These are phyloP conservation scores for Actenoides hombroni DNA, from an alignment of 2,113 vertebrate genomes.

Conservation along the genomic window DNA sequence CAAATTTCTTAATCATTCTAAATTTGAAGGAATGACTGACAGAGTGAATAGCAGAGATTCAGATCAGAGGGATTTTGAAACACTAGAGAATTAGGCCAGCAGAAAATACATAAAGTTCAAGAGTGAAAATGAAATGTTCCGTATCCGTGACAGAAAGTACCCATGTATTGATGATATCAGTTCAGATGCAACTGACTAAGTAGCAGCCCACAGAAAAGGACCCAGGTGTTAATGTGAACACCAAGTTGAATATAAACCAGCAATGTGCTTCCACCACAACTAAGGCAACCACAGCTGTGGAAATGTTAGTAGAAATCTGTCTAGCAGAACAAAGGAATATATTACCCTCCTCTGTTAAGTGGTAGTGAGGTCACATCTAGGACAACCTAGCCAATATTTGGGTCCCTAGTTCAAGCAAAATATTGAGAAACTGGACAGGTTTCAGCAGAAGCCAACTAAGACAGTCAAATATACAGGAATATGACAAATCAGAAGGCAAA, in stretches of 20 bases:
- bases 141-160: accelerated
- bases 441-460: neutral
- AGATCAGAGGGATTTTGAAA: neutral
- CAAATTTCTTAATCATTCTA: neutral
- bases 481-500: neutral
- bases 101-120: neutral
- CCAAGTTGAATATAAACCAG: neutral
- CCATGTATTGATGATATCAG: neutral
- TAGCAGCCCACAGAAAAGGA: neutral
- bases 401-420: neutral
- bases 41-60: neutral
- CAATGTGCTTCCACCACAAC: neutral
- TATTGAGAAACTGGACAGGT: neutral
- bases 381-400: neutral
- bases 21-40: neutral
- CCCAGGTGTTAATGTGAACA: neutral
- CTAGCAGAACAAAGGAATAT: neutral
- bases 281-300: neutral
- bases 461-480: neutral
- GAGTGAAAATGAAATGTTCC: neutral
- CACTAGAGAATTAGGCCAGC: neutral
- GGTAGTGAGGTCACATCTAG: neutral
- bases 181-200: neutral
- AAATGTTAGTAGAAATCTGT: neutral
- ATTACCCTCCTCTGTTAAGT: neutral